These are phyloP conservation scores for Symphodus melops DNA, from an alignment of 2,113 vertebrate genomes.

Conservation along the genomic window DNA sequence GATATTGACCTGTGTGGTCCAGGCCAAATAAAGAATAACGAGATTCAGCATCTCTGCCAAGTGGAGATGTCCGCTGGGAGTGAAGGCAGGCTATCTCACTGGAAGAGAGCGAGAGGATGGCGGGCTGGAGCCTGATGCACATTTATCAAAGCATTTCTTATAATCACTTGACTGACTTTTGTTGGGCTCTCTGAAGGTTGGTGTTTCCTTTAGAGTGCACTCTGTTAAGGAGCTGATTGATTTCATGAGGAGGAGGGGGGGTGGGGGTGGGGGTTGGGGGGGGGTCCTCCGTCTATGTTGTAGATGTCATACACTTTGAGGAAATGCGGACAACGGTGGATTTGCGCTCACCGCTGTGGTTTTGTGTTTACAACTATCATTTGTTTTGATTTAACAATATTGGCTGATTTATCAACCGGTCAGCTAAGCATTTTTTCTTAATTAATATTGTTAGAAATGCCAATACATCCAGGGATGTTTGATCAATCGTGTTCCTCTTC, in stretches of 20 bases:
- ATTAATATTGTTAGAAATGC: conserved; percentile 87
- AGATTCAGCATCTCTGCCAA: conserved; percentile 79
- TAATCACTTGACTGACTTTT: conserved; percentile 75
- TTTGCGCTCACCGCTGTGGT: conserved; percentile 50
- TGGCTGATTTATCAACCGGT: conserved; percentile 77
- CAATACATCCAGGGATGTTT: conserved; percentile 77
- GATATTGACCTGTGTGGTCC: conserved; percentile 77
- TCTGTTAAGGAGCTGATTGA: conserved; percentile 73
- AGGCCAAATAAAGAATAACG: conserved; percentile 80
- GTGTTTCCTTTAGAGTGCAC: conserved; percentile 62
- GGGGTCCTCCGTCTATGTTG: conserved; percentile 22
- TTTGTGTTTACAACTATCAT: conserved; percentile 75
- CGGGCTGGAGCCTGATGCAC: conserved; percentile 49
- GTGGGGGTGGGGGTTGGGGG: neutral
- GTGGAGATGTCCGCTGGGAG: conserved; percentile 74
- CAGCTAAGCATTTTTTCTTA: conserved; percentile 84
- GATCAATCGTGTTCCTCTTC: conserved; percentile 84
- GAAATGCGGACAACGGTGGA: conserved; percentile 66
- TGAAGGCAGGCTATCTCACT: conserved; percentile 58
- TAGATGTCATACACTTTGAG: conserved; percentile 58
- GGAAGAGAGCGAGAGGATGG: conserved; percentile 57
- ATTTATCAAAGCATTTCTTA: conserved; percentile 76
- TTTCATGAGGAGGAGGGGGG: conserved; percentile 39
- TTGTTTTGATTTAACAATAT: conserved; percentile 81
- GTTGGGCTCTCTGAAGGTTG: conserved; percentile 72